Base-by-base conservation (phyloP, 2,113 vertebrate genomes). In the Cochlearius cochlearius region DNA sequence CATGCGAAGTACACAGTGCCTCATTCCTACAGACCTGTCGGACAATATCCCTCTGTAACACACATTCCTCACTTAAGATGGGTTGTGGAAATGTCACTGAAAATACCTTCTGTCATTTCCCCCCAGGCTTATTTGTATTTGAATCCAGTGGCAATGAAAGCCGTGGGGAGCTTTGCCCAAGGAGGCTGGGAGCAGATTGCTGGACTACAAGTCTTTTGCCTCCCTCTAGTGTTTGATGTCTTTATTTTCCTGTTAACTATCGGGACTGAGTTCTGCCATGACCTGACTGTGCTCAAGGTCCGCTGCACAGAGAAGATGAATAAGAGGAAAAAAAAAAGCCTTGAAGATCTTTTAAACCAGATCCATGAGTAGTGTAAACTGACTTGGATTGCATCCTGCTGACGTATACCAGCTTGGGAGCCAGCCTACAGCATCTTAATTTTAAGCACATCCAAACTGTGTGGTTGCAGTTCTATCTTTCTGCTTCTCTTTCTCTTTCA, bases 181-280 rank as follows among this genome's bases (percentile, higher is more conserved):
- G 69, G 38, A 36, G 79, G 62, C 63, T 52, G 62, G 23, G 50
- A 77, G 43, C 9, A 11, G 16, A 5, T 18, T 8, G 7, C 79
- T 80, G 92, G 32, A 52, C 82, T 41, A 22, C 4, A 91, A 76
- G 88, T 45, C 72, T 79, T 96, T 66, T 97, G 93, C 96, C 59
- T 94, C 97, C 96, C 95, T 96, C 94, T 95, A 88, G 96, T n/a
- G 97, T 96, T 78, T 49, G 11, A 10, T 6, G 34, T 3, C 29
- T 85, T 90, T 21, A 41, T 80, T 64, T 82, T 55, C 41, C 10
- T 12, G 4, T 6, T 25, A 38, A 7, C 30, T 20, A 0, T 9
- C 1, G 1, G 29, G 50, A 10, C 67, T 0, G 14, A 41, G 52
- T 11, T 60, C 56, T 75, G 63, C 63, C 10, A 5, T 29, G 27